A percentile compares a stretch with the other conserved stretches of the same genome.
These are phyloP conservation scores for Patella vulgata DNA, from an alignment of 1,140 invertebrate species.

Conservation along the genomic window DNA sequence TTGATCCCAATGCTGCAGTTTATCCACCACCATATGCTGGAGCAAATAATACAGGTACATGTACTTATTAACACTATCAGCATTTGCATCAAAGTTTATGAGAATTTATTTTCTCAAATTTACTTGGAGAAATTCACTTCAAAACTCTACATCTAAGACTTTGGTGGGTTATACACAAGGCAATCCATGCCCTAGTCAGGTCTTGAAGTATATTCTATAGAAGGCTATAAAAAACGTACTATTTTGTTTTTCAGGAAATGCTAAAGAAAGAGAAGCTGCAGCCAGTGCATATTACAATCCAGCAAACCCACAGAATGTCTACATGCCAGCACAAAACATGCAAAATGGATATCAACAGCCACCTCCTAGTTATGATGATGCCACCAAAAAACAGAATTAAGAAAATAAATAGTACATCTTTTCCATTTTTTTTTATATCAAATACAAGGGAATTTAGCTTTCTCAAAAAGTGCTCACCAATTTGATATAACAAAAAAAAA, in stretches of 20 bases:
- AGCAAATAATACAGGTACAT: constrained; percentile 18
- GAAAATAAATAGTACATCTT: too few relatives aligned
- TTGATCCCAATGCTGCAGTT: constrained; percentile 65
- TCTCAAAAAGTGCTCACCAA: too few relatives aligned
- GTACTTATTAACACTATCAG: too few relatives aligned
- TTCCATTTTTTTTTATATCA: background rate
- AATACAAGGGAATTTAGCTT: too few relatives aligned
- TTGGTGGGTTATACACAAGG: too few relatives aligned
- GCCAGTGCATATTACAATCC: constrained; percentile 86
- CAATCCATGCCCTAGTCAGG: too few relatives aligned
- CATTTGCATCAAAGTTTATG: too few relatives aligned
- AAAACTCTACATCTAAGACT: too few relatives aligned
- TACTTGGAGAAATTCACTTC: too few relatives aligned
- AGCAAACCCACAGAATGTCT: constrained; percentile 82
- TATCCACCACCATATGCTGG: constrained; percentile 35
- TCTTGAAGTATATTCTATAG: too few relatives aligned
- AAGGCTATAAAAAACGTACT: background rate
- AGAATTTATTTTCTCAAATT: too few relatives aligned
- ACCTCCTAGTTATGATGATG: constrained; percentile 55
- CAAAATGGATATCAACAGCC: constrained; percentile 20
- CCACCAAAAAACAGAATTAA: constrained; percentile 54
- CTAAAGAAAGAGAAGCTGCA: constrained; percentile 88
- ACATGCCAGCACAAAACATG: constrained; percentile 77
- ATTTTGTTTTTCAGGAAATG: constrained; percentile 71
- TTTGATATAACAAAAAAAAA: too few relatives aligned